Base-by-base conservation (phyloP, 2,113 vertebrate genomes). In the Chaetodon trifascialis region DNA sequence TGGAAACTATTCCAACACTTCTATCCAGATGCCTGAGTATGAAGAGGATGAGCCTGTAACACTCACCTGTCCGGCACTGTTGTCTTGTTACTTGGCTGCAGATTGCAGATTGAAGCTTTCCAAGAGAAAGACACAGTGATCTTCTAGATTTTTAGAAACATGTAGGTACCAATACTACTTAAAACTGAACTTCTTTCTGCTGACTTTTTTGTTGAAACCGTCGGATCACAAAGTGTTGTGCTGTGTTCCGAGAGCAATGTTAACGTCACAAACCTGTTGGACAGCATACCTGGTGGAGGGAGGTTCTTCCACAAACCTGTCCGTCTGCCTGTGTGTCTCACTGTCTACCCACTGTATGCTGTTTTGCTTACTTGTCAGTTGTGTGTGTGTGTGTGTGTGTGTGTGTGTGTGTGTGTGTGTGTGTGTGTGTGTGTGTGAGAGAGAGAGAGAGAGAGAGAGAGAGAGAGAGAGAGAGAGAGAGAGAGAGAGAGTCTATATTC, bases 221-320 rank as follows among this genome's bases (percentile, higher is more conserved):
- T 15, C 30, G 17, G 36, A 21, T 38, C 17, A 30, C 12, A n/a
- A 3, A n/a, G 38, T 44, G 46, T 7, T 11, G 8, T 2, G 67
- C 11, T 68, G 66, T 60, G 75, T 68, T 59, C 40, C 9, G 1
- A 38, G 15, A 23, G 34, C 15, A 25, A 23, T 11, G 40, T 63
- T 79, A 30, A 59, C 44, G 25, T 9, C 25, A 36, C 42, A 55
- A 74, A 62, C 84, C 73, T 21, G 52, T 21, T 89, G 38, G 80
- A 66, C 93, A 51, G 42, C 93, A 95, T 94, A 80, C 19, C 83
- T 64, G n/a, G 38, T 15, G 38, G 17, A 84, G 83, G 88, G 76
- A 60, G 84, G 83, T 30, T 23, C 65, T 68, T 12, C 25, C 36
- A 38, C 55, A 54, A 62, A 23, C 84, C 74, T 19, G 56, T 59